Base-by-base conservation (phyloP, 2,113 vertebrate genomes). In the Ranitomeya imitator region DNA sequence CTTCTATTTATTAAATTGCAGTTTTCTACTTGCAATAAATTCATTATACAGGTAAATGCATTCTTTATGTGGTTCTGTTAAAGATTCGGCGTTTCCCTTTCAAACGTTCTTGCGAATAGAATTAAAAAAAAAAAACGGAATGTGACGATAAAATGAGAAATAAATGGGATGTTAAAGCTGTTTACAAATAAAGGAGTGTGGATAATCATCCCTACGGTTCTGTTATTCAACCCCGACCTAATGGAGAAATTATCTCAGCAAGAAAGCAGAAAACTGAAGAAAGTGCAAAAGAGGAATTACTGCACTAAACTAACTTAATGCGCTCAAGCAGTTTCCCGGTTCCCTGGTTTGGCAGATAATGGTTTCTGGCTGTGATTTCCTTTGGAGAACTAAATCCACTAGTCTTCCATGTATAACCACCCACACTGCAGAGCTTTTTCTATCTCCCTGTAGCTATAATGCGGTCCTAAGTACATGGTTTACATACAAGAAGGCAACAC, bases 171-270 rank as follows among this genome's bases (percentile, higher is more conserved):
- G 80, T 77, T 78, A 74, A 84, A 88, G 81, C 81, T 88, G 71
- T 88, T 88, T 88, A 88, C 79, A 88, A 83, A 88, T 73, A 88
- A 78, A 85, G 51, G 78, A 78, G 74, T 88, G 73, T 3, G 71
- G 85, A 85, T 84, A 79, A 88, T 88, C 82, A 88, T 74, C 52
- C 81, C 81, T 13, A 83, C 15, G 11, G 80, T 59, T 88, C 81
- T 84, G 15, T 84, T 83, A 67, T 84, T 78, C 87, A 88, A 74
- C 82, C 26, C 23, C n/a, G 19, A 78, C 59, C 80, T 88, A 88
- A 88, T 88, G 73, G 81, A 77, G 81, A 84, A 88, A 88, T 88
- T 88, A 88, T 85, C 87, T 84, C 87, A 88, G 87, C 87, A 51
- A 88, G 87, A 88, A 76, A 7, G 87, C 81, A 59, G 71, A 85